Conservation (phyloP, 2,888 invertebrate genomes). For the Archips crataeganus region DNA sequence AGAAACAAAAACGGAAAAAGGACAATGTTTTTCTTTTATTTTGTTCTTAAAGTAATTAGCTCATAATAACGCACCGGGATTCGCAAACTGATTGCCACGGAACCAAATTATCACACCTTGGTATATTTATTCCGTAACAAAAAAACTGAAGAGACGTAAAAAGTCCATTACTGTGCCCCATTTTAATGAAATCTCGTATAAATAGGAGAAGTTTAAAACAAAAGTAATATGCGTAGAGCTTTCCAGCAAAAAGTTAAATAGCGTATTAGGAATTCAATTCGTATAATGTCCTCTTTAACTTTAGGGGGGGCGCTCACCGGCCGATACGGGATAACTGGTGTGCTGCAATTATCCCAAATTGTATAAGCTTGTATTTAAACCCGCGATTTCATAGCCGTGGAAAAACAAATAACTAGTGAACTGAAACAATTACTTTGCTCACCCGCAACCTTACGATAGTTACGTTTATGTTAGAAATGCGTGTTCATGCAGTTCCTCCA, state of each 20-base stretch:
- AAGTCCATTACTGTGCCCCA: slow-evolving; percentile 58
- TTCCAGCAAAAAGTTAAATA: slow-evolving; percentile 77
- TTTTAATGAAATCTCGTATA: slow-evolving; percentile 70
- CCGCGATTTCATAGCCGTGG: no score
- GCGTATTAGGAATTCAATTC: slow-evolving; percentile 79
- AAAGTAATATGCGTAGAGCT: slow-evolving; percentile 71
- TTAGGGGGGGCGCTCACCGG: slow-evolving; percentile 43
- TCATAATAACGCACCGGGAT: slow-evolving; percentile 1
- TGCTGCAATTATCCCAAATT: neutral
- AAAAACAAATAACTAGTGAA: no score
- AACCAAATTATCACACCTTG: slow-evolving; percentile 66
- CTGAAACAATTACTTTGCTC: no score
- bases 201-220: slow-evolving; percentile 75
- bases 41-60: neutral
- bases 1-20: neutral
- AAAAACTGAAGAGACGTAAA: slow-evolving; percentile 50
- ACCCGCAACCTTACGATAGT: no score
- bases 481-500: no score
- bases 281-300: slow-evolving; percentile 66
- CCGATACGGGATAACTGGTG: neutral
- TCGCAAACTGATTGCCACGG: slow-evolving; percentile 40
- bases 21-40: neutral
- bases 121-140: slow-evolving; percentile 51
- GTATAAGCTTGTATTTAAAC: neutral
- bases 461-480: no score